phyloP scores from a whole-genome alignment of 2,888 invertebrate species.

The Oithona nana region DNA sequence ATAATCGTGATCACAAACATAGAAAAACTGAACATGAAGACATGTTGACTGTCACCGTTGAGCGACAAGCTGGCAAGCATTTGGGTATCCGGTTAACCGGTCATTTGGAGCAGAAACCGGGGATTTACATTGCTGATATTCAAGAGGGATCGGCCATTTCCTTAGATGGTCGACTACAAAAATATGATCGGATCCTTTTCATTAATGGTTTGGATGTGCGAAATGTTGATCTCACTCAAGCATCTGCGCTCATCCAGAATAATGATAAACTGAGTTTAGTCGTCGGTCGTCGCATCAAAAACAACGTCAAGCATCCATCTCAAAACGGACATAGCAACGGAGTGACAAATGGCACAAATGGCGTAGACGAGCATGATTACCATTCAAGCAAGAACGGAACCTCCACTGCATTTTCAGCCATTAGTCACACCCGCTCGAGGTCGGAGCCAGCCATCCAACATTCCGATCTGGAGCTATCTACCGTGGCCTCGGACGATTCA shows the following conservation, averaged over 20 bases:
- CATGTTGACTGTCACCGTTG: constrained; percentile 28
- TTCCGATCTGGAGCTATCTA: not conserved
- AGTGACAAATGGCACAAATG: too few species aligned
- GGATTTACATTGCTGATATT: constrained; percentile 24
- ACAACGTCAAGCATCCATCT: too few species aligned
- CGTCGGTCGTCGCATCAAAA: constrained; percentile 19
- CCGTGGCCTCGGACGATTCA: not conserved
- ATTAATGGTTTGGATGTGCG: constrained; percentile 31
- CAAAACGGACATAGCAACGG: too few species aligned
- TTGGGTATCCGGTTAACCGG: constrained; percentile 27
- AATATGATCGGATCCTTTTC: constrained; percentile 32
- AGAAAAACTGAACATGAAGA: too few species aligned
- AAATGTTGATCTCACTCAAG: constrained; percentile 30
- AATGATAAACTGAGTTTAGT: constrained; percentile 21
- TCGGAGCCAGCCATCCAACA: constrained; percentile 21
- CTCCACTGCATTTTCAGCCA: constrained; percentile 19
- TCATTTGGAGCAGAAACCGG: constrained; percentile 23
- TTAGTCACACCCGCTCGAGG: constrained; percentile 22
- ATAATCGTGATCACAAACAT: constrained; percentile 17
- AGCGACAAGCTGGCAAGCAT: constrained; percentile 27
- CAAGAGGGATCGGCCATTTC: constrained; percentile 29
- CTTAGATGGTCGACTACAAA: constrained; percentile 28
- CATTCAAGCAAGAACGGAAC: not conserved
- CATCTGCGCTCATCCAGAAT: constrained; percentile 25
- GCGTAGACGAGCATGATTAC: not conserved